Conservation (phyloP, 2,113 vertebrate genomes). For the Tauraco erythrolophus region DNA sequence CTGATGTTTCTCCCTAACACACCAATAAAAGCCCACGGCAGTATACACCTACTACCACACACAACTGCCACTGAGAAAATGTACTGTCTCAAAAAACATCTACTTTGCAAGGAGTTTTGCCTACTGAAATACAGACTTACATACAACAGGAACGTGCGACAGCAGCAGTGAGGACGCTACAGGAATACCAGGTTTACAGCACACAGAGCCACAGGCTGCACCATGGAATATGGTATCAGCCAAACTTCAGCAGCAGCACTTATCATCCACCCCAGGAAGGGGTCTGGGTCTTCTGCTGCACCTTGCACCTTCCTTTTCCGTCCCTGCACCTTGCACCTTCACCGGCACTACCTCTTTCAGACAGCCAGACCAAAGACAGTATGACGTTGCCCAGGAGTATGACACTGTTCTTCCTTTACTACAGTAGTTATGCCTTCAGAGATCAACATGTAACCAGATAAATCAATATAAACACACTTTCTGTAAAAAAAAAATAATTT, state of each 20-base stretch:
- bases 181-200: background rate
- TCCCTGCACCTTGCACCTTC: background rate
- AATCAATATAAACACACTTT: background rate
- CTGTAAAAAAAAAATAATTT: background rate
- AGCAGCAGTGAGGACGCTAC: background rate
- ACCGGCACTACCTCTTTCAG: background rate
- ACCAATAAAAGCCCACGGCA: background rate
- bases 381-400: background rate
- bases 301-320: background rate
- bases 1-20: background rate
- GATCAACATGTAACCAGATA: background rate
- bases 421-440: background rate
- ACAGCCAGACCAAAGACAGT: background rate
- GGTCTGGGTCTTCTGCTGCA: background rate
- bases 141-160: background rate
- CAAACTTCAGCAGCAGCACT: background rate
- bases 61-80: background rate
- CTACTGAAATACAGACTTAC: background rate
- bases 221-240: fast-evolving
- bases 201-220: background rate
- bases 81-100: background rate
- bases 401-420: background rate
- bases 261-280: background rate
- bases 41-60: background rate
- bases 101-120: background rate